Percentiles rank a stretch among this genome's conserved stretches.
Conservation (phyloP, 2,888 invertebrate species). For the Cephalotes varians region DNA sequence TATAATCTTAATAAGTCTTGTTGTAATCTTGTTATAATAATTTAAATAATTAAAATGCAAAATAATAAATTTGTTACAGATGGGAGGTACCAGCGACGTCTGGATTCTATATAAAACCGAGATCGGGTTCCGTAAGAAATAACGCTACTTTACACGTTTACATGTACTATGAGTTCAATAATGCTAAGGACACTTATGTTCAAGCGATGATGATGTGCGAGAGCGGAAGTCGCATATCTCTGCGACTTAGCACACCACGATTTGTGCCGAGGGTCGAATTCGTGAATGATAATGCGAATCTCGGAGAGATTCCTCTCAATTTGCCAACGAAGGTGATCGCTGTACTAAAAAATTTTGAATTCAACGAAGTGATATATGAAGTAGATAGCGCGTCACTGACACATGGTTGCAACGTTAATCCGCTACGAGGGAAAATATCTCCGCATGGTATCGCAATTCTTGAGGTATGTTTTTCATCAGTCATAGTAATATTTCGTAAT, state of each 20-base stretch:
- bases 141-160: constrained; percentile 86
- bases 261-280: constrained; percentile 71
- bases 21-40: too few species aligned
- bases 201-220: constrained; percentile 82
- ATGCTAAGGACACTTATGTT: constrained; percentile 68
- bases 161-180: constrained; percentile 80
- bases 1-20: background rate
- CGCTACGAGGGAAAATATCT: constrained; percentile 66
- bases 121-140: constrained; percentile 86
- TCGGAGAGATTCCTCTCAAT: constrained; percentile 84
- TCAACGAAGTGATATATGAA: constrained; percentile 66
- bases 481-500: background rate
- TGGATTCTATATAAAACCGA: constrained; percentile 87
- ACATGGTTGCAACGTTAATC: constrained; percentile 68
- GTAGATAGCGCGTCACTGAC: constrained; percentile 66
- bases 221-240: constrained; percentile 77
- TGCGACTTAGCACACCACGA: constrained; percentile 67
- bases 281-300: constrained; percentile 70
- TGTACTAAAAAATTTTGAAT: constrained; percentile 75
- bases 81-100: constrained; percentile 87
- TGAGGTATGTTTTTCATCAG: constrained; percentile 51
- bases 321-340: constrained; percentile 68
- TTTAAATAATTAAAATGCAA: background rate
- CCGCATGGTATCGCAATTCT: constrained; percentile 73
- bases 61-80: constrained; percentile 80